A percentile compares a stretch with the other conserved stretches of the same genome.
These are phyloP conservation scores for Coreoperca whiteheadi DNA, from an alignment of 2,113 vertebrate genomes.

Conservation along the genomic window DNA sequence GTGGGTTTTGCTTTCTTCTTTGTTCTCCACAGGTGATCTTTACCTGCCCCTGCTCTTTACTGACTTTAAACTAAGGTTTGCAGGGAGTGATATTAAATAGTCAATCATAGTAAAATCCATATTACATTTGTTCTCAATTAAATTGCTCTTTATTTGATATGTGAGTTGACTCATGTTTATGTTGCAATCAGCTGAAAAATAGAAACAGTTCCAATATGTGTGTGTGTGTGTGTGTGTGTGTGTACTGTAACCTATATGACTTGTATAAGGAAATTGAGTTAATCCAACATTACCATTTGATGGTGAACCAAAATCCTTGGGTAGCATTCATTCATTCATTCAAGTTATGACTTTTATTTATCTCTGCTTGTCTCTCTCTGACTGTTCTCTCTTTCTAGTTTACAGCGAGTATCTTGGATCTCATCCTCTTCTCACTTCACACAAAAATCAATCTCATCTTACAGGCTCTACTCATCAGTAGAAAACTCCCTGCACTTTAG, in stretches of 20 bases:
- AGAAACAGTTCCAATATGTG: neutral
- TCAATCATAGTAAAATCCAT: neutral
- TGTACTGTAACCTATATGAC: neutral
- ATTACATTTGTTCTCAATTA: neutral
- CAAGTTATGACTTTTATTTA: neutral
- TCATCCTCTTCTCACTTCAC: neutral
- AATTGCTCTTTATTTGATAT: neutral
- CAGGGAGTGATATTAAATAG: neutral
- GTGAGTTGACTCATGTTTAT: no score
- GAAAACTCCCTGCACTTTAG: conserved; percentile 1
- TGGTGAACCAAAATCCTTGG: neutral
- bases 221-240: neutral
- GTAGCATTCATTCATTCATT: conserved; percentile 1
- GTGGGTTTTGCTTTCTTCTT: neutral
- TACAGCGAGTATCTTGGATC: neutral
- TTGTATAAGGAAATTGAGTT: neutral
- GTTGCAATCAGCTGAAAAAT: neutral
- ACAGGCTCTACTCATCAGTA: neutral
- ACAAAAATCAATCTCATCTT: neutral
- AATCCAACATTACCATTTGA: neutral
- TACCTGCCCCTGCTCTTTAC: neutral
- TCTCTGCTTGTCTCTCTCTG: neutral
- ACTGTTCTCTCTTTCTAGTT: neutral
- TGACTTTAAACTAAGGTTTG: neutral
- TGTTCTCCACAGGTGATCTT: conserved; percentile 1